Evolutionary conservation across 2,113 vertebrate genomes (phyloP).

Genomic region (Holacanthus passer): DNA sequence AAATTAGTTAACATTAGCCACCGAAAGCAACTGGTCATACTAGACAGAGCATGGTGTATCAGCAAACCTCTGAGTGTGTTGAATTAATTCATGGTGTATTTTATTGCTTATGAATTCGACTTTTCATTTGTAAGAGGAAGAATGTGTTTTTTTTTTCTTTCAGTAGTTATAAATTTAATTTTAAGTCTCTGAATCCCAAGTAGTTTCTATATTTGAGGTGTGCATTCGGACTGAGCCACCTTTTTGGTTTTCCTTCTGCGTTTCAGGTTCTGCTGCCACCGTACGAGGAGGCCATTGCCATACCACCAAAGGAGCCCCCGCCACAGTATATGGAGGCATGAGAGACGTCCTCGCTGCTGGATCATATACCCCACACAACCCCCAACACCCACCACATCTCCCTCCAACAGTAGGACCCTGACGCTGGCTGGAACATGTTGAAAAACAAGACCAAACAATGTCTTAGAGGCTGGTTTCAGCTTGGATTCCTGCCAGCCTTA

Average conservation of each 20-base stretch:
- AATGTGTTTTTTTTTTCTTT: no score
- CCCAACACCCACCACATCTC: constrained; percentile 13
- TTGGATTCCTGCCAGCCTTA: constrained; percentile 54
- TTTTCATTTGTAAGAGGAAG: background rate
- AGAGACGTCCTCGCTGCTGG: constrained; percentile 54
- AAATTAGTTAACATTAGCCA: background rate
- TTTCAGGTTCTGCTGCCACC: constrained; percentile 93
- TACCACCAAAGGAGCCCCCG: constrained; percentile 91
- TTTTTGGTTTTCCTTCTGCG: background rate
- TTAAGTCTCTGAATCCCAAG: no score
- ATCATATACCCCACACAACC: constrained; percentile 10
- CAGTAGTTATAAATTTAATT: no score
- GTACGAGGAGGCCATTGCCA: constrained; percentile 88
- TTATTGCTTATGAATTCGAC: background rate
- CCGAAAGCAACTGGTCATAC: no score
- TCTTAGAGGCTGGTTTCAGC: constrained; percentile 46
- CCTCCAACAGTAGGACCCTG: constrained; percentile 40
- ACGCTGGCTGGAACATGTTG: constrained; percentile 29
- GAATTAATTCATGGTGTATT: background rate
- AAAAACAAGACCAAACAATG: constrained; percentile 39
- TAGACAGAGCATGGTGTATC: background rate
- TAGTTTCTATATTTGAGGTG: no score
- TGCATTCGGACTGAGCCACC: background rate
- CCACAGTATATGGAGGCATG: constrained; percentile 92
- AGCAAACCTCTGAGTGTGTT: background rate